These are phyloP conservation scores for Berghia stephanieae DNA, from an alignment of 1,140 invertebrate genomes.

Conservation along the genomic window DNA sequence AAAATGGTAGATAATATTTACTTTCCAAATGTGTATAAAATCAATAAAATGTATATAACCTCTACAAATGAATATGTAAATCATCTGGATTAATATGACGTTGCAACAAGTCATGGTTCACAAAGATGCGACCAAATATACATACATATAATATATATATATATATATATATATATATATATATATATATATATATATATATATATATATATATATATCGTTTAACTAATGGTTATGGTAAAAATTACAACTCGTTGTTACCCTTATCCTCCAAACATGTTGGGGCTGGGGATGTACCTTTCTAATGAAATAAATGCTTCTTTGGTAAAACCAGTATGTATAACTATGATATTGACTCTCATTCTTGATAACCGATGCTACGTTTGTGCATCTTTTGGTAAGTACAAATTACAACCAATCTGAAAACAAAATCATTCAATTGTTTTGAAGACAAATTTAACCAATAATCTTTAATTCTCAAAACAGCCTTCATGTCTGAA, in stretches of 20 bases:
- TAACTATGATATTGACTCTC: too few species aligned
- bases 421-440: too few species aligned
- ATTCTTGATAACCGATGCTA: too few species aligned
- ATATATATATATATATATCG: conserved; percentile 5
- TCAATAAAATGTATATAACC: neutral
- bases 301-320: too few species aligned
- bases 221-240: too few species aligned
- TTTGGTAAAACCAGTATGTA: too few species aligned
- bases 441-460: too few species aligned
- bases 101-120: neutral
- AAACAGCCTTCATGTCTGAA: too few species aligned
- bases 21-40: neutral
- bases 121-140: neutral
- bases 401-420: too few species aligned
- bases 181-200: conserved; percentile 14
- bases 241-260: too few species aligned
- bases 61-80: too few species aligned
- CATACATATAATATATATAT: neutral
- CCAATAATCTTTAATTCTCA: too few species aligned
- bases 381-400: neutral
- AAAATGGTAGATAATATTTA: neutral
- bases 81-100: neutral
- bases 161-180: conserved; percentile 14
- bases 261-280: neutral
- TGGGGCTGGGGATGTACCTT: neutral